Percentiles rank a stretch among this genome's conserved stretches.
Conservation (phyloP, 2,797 vertebrate species). For the Oreonectes daqikongensis region DNA sequence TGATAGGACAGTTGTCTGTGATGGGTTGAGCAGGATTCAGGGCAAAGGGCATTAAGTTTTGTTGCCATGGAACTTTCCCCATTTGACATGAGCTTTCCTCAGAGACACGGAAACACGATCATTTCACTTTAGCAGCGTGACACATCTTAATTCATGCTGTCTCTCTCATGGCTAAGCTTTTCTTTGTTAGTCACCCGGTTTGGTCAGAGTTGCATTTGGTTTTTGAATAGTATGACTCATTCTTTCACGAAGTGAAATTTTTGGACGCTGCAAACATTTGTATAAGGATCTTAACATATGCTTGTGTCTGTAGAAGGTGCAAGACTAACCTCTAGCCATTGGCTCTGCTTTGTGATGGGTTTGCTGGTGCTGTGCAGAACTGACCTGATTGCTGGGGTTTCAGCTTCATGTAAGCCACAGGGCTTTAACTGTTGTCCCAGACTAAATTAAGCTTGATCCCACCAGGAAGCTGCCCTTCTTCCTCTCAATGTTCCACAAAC, state of each 20-base stretch:
- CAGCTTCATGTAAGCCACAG: conserved; percentile 46
- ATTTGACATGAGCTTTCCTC: conserved; percentile 18
- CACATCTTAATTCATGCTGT: conserved; percentile 32
- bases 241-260: not conserved
- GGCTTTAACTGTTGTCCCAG: conserved; percentile 55
- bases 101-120: conserved; percentile 9
- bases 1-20: conserved; percentile 18
- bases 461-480: conserved; percentile 48
- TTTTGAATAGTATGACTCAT: conserved; percentile 21
- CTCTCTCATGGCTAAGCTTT: not conserved
- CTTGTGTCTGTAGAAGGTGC: not conserved
- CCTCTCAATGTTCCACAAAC: conserved; percentile 38
- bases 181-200: conserved; percentile 7
- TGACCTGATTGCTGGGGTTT: conserved; percentile 51
- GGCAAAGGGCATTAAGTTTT: conserved; percentile 13
- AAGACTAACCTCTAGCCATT: not conserved
- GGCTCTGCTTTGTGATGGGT: conserved; percentile 11
- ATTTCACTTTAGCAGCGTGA: conserved; percentile 13
- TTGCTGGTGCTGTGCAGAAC: conserved; percentile 11
- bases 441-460: conserved; percentile 57
- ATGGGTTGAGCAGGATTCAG: conserved; percentile 26
- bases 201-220: conserved; percentile 22
- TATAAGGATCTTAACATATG: not conserved
- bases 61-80: conserved; percentile 7
- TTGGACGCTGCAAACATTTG: not conserved